Conservation (phyloP, 35 echinoderm and acorn worm genomes). For the Lytechinus variegatus region DNA sequence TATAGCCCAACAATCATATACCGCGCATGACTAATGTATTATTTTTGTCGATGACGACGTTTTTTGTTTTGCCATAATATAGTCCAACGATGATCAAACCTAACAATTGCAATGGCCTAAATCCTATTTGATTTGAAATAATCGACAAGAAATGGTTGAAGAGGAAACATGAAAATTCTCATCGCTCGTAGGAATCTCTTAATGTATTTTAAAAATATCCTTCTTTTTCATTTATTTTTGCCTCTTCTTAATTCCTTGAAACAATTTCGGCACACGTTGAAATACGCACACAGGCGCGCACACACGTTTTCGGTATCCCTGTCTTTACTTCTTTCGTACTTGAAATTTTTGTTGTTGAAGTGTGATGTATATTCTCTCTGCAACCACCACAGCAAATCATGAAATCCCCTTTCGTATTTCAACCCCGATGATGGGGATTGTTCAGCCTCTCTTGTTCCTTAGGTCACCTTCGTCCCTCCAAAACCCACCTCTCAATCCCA, state of each 20-base stretch:
- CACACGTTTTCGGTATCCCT: too few relatives aligned
- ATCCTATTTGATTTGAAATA: not conserved
- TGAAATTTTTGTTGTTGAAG: not conserved
- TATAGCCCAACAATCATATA: not conserved
- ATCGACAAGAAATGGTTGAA: not conserved
- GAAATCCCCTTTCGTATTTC: not conserved
- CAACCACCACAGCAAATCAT: not conserved
- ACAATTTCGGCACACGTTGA: too few relatives aligned
- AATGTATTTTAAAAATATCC: too few relatives aligned
- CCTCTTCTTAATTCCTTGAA: too few relatives aligned
- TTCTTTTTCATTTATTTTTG: too few relatives aligned
- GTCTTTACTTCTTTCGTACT: too few relatives aligned
- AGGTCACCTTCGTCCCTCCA: not conserved
- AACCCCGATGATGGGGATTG: conserved; percentile 1
- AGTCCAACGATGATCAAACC: not conserved
- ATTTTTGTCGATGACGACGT: not conserved
- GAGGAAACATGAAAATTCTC: not conserved
- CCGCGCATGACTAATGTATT: not conserved
- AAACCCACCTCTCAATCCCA: not conserved
- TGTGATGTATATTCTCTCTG: not conserved
- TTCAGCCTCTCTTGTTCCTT: not conserved
- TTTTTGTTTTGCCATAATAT: not conserved
- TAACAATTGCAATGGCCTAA: not conserved
- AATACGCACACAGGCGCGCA: too few relatives aligned
- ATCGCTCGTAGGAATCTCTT: too few relatives aligned